Percentiles rank a stretch among this genome's conserved stretches.
Conservation (phyloP, 2,888 invertebrate genomes). For the Platycheirus rosarum region DNA sequence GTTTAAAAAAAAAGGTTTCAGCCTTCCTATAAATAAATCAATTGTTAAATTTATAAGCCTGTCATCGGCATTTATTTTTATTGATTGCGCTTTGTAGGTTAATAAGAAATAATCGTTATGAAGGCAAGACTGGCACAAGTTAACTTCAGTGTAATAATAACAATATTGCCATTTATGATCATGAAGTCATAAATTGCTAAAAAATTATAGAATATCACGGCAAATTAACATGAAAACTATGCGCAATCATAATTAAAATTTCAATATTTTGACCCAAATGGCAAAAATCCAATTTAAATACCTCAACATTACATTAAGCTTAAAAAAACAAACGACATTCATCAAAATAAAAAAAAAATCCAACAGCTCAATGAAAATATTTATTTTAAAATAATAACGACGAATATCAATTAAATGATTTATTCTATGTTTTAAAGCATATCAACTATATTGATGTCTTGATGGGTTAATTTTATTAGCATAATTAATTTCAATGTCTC, state of each 20-base stretch:
- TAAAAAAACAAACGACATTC: not conserved
- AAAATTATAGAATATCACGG: too few relatives aligned
- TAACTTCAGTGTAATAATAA: too few relatives aligned
- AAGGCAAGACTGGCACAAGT: too few relatives aligned
- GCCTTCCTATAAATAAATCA: too few relatives aligned
- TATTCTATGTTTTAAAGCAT: not conserved
- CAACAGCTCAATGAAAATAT: not conserved
- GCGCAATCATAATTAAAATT: not conserved
- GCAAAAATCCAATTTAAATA: not conserved
- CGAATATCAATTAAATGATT: not conserved
- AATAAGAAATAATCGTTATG: too few relatives aligned
- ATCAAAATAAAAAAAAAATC: not conserved
- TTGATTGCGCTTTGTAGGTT: too few relatives aligned
- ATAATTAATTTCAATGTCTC: slow-evolving; percentile 11
- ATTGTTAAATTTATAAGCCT: too few relatives aligned
- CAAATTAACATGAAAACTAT: too few relatives aligned
- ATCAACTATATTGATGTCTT: slow-evolving; percentile 1
- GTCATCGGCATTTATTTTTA: too few relatives aligned
- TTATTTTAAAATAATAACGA: not conserved
- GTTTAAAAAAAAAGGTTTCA: too few relatives aligned
- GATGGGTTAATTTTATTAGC: not conserved
- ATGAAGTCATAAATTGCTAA: too few relatives aligned
- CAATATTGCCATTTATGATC: too few relatives aligned
- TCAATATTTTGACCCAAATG: not conserved
- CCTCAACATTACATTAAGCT: not conserved